Conservation (phyloP, 2,888 invertebrate genomes). For the Aleiodes testaceus region DNA sequence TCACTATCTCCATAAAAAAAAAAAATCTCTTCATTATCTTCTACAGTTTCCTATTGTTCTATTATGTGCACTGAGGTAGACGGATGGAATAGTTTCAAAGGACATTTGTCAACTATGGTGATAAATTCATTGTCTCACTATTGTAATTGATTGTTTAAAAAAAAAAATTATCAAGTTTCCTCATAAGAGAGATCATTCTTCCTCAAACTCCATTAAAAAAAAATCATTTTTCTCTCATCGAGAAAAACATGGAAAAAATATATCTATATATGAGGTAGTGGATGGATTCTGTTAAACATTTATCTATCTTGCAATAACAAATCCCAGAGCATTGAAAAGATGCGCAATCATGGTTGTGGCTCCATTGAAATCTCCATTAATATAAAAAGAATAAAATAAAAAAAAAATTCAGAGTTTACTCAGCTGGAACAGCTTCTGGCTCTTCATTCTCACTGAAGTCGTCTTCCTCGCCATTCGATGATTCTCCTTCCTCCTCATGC, state of each 20-base stretch:
- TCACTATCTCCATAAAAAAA: slow-evolving; percentile 35
- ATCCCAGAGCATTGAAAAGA: slow-evolving; percentile 37
- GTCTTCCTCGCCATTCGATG: slow-evolving; percentile 68
- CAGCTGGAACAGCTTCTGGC: slow-evolving; percentile 66
- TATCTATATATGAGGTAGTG: slow-evolving; percentile 62
- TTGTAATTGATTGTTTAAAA: slow-evolving; percentile 12
- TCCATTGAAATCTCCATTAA: slow-evolving; percentile 2
- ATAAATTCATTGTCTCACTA: slow-evolving; percentile 1
- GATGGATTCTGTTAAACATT: slow-evolving; percentile 58
- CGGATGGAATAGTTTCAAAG: slow-evolving; percentile 67
- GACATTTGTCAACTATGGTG: slow-evolving; percentile 23
- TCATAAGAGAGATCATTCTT: slow-evolving; percentile 19
- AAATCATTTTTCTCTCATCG: slow-evolving; percentile 18
- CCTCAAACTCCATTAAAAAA: not conserved
- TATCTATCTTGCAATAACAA: slow-evolving; percentile 41
- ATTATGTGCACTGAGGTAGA: slow-evolving; percentile 71
- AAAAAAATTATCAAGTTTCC: not conserved
- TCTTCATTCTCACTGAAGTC: slow-evolving; percentile 70
- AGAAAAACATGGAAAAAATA: slow-evolving; percentile 1
- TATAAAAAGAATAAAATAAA: not conserved
- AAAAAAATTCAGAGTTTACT: slow-evolving; percentile 54
- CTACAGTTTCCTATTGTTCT: slow-evolving; percentile 62
- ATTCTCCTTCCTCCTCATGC: slow-evolving; percentile 66
- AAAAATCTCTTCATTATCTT: slow-evolving; percentile 47
- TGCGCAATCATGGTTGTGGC: not conserved